Evolutionary conservation across 2,888 invertebrate species (phyloP).

Genomic region (Timema cristinae): DNA sequence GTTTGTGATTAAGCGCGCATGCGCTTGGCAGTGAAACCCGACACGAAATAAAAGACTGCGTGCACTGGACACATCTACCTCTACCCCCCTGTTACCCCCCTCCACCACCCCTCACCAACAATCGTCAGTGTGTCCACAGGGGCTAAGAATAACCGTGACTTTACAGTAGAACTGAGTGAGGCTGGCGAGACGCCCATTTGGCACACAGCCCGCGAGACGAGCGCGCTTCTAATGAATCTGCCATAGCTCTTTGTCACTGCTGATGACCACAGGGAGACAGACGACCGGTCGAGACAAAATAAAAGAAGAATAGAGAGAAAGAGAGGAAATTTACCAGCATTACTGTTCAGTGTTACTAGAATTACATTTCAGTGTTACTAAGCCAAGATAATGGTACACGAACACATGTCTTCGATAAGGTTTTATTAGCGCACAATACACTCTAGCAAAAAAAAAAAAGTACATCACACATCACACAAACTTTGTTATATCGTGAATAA

Average conservation of each 20-base stretch:
- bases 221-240: constrained; percentile 19
- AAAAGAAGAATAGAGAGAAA: background rate
- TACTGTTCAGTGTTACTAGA: constrained; percentile 7
- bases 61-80: background rate
- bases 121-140: constrained; percentile 10
- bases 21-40: background rate
- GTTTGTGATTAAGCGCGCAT: too few relatives aligned
- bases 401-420: too few relatives aligned
- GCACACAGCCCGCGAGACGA: constrained; percentile 13
- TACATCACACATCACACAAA: too few relatives aligned
- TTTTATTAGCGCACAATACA: too few relatives aligned
- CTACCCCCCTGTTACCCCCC: too few relatives aligned
- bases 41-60: constrained; percentile 9
- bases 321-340: constrained; percentile 3
- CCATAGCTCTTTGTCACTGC: constrained; percentile 21
- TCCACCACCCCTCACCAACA: too few relatives aligned
- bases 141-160: constrained; percentile 6
- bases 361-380: constrained; percentile 14
- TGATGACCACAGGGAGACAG: constrained; percentile 13
- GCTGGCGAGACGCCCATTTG: constrained; percentile 11
- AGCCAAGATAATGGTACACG: background rate
- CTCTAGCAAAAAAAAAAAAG: too few relatives aligned
- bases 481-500: too few relatives aligned
- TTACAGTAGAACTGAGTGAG: background rate
- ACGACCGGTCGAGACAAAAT: background rate